These are phyloP conservation scores for Sylvicapra grimmia DNA, from an alignment of 2,113 vertebrate genomes.

Conservation along the genomic window DNA sequence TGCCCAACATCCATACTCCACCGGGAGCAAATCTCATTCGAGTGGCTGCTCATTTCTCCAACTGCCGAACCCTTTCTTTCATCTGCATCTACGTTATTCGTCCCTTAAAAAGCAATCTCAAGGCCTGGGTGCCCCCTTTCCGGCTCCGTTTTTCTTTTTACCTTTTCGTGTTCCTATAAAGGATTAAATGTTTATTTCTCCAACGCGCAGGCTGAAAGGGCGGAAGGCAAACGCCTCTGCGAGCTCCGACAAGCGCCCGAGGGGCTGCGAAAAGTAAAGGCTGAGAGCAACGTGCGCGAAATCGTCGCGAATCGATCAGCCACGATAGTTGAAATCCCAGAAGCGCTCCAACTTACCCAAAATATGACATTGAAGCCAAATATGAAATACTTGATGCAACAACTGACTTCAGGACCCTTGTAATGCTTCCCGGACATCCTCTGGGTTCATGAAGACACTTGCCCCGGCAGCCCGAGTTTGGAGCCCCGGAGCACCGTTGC, in stretches of 20 bases:
- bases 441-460: constrained; percentile 79
- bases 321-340: not conserved
- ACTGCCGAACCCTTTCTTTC: constrained; percentile 43
- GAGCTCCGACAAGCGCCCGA: not conserved
- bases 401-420: constrained; percentile 98
- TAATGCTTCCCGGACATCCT: constrained; percentile 98
- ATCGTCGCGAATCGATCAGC: not conserved
- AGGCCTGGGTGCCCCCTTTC: constrained; percentile 44
- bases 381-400: constrained; percentile 99
- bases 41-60: not conserved
- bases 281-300: not conserved
- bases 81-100: not conserved
- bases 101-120: constrained; percentile 23
- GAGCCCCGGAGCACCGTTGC: constrained; percentile 30
- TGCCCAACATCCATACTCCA: too few species aligned
- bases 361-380: constrained; percentile 99
- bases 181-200: constrained; percentile 24
- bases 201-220: not conserved
- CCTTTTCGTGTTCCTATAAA: constrained; percentile 52
- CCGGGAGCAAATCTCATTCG: too few species aligned
- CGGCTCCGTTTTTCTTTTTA: not conserved
- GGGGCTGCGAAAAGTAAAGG: constrained; percentile 43
- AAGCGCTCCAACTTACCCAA: constrained; percentile 87
- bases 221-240: constrained; percentile 5
- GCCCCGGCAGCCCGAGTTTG: constrained; percentile 60